phyloP scores from a whole-genome alignment of 2,797 vertebrate genomes.

The Pseudomugil tenellus region DNA sequence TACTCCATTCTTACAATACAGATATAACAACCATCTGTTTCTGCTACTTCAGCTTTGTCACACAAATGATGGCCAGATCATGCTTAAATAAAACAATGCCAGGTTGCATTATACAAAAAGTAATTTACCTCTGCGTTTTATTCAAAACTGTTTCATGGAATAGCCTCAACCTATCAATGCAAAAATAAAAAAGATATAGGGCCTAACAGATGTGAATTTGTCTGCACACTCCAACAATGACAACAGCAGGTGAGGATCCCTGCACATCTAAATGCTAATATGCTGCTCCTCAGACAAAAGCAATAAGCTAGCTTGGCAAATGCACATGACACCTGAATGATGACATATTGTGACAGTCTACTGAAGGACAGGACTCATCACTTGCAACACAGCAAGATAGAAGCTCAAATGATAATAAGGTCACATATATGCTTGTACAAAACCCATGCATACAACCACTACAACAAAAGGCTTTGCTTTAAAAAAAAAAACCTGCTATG shows the following conservation, averaged over 20 bases:
- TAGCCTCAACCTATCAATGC: constrained; percentile 26
- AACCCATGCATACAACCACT: constrained; percentile 1
- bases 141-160: constrained; percentile 20
- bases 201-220: constrained; percentile 42
- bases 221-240: constrained; percentile 32
- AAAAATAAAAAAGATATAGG: constrained; percentile 23
- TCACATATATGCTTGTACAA: constrained; percentile 12
- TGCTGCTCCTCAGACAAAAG: constrained; percentile 59
- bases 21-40: constrained; percentile 51
- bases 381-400: constrained; percentile 38
- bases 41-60: constrained; percentile 42
- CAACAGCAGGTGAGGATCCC: constrained; percentile 56
- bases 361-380: constrained; percentile 39
- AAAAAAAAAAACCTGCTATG: neutral
- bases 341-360: constrained; percentile 48
- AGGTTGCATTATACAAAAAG: constrained; percentile 30
- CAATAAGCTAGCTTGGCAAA: constrained; percentile 66
- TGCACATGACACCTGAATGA: constrained; percentile 61
- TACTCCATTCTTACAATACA: neutral
- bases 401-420: constrained; percentile 33
- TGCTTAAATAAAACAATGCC: constrained; percentile 33
- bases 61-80: constrained; percentile 43
- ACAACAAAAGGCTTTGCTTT: neutral
- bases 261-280: constrained; percentile 80
- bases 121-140: constrained; percentile 35